Evolutionary conservation across 1,140 invertebrate species (phyloP).

Genomic region (Microvelia longipes): DNA sequence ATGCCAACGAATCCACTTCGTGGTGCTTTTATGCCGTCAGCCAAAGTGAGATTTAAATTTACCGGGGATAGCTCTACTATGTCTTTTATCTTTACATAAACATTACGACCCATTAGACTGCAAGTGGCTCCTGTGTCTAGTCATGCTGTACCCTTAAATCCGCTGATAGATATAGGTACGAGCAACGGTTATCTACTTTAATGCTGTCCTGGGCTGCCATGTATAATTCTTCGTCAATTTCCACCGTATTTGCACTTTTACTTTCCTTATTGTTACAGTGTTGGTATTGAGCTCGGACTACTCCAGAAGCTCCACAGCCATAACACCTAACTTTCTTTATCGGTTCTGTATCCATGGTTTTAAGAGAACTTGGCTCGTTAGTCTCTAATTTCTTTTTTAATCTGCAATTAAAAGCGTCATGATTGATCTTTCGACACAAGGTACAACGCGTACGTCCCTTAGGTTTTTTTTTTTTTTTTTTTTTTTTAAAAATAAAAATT

Average conservation of each 20-base stretch:
- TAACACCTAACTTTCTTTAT: not conserved
- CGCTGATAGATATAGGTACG: not conserved
- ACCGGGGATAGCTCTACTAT: not conserved
- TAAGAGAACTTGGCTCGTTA: not conserved
- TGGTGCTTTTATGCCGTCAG: not conserved
- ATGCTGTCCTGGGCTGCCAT: not conserved
- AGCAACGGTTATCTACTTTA: not conserved
- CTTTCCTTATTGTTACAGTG: not conserved
- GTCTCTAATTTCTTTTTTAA: not conserved
- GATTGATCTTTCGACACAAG: too few relatives aligned
- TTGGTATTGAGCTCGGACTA: not conserved
- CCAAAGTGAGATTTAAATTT: not conserved
- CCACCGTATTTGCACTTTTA: not conserved
- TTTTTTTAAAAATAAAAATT: too few relatives aligned
- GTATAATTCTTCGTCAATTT: not conserved
- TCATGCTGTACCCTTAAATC: not conserved
- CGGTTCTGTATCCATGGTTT: not conserved
- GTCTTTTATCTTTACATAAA: not conserved
- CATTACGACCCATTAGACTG: not conserved
- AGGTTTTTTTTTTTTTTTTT: too few relatives aligned
- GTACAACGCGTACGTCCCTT: too few relatives aligned
- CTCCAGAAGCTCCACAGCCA: not conserved
- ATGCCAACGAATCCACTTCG: too few relatives aligned
- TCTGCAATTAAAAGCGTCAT: too few relatives aligned
- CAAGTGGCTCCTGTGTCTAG: not conserved